These are phyloP conservation scores for Apolygus lucorum DNA, from an alignment of 1,140 invertebrate species.

Conservation along the genomic window DNA sequence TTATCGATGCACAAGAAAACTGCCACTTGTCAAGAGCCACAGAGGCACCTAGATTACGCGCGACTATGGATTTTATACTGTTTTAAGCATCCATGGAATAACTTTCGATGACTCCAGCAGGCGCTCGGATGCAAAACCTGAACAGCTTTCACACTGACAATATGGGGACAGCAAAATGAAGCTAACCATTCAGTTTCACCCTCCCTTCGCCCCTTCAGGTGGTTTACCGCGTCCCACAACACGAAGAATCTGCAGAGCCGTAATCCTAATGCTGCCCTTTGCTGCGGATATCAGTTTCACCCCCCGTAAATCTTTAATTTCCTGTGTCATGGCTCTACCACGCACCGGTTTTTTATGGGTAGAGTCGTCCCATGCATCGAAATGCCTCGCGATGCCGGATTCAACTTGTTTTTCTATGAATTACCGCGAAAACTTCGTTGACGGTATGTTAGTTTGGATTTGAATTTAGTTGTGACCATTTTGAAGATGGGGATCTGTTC, in stretches of 20 bases:
- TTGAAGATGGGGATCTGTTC: neutral
- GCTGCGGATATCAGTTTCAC: neutral
- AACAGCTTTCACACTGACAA: no score
- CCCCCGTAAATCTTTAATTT: neutral
- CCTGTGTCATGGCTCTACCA: neutral
- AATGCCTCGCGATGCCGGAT: neutral
- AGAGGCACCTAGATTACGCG: no score
- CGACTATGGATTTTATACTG: no score
- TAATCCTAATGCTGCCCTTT: conserved; percentile 6
- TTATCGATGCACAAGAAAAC: no score
- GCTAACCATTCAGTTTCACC: neutral
- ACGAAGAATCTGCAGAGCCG: conserved; percentile 11
- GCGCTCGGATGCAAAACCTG: no score
- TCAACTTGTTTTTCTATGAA: neutral
- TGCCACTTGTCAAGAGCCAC: no score
- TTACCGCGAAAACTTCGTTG: no score
- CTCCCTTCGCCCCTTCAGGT: neutral
- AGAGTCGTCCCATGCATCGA: neutral
- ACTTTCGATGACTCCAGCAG: no score
- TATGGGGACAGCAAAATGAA: neutral
- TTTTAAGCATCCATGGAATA: no score
- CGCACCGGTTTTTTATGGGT: neutral
- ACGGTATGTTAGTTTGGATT: neutral
- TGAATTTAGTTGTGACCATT: neutral
- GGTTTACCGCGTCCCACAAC: neutral